These are phyloP conservation scores for Helleia helle DNA, from an alignment of 2,888 invertebrate species.

Conservation along the genomic window DNA sequence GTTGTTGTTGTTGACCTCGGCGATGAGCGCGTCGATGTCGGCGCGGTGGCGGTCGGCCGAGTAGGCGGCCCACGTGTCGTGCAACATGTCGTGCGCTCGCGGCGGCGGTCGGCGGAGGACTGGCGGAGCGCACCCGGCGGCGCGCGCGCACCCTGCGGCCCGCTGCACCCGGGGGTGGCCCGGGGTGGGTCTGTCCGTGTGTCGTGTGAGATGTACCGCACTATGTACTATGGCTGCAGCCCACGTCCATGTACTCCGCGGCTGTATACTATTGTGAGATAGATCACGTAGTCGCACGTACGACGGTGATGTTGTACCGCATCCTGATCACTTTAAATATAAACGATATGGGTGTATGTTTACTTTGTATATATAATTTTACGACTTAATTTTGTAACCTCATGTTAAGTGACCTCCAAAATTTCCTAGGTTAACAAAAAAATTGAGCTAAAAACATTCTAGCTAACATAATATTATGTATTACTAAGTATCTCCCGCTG, in stretches of 20 bases:
- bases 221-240: too few relatives aligned
- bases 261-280: not conserved
- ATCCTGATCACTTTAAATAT: too few relatives aligned
- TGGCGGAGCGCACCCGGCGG: slow-evolving; percentile 20
- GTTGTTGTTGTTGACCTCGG: slow-evolving; percentile 55
- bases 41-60: slow-evolving; percentile 33
- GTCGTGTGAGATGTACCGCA: too few relatives aligned
- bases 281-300: slow-evolving; percentile 1
- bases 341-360: not conserved
- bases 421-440: too few relatives aligned
- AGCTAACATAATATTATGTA: too few relatives aligned
- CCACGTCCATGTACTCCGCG: too few relatives aligned
- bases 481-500: too few relatives aligned
- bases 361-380: too few relatives aligned
- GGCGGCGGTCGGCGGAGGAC: slow-evolving; percentile 23
- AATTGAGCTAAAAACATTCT: too few relatives aligned
- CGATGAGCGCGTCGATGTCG: slow-evolving; percentile 53
- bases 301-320: too few relatives aligned
- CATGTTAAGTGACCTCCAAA: too few relatives aligned
- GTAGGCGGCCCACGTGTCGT: slow-evolving; percentile 49
- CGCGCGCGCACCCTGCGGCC: slow-evolving; percentile 23
- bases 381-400: too few relatives aligned
- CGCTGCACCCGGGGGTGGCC: slow-evolving; percentile 13
- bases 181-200: slow-evolving; percentile 23
- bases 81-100: slow-evolving; percentile 40